Conservation (phyloP, 2,888 invertebrate species). For the Alloplasta piceator region DNA sequence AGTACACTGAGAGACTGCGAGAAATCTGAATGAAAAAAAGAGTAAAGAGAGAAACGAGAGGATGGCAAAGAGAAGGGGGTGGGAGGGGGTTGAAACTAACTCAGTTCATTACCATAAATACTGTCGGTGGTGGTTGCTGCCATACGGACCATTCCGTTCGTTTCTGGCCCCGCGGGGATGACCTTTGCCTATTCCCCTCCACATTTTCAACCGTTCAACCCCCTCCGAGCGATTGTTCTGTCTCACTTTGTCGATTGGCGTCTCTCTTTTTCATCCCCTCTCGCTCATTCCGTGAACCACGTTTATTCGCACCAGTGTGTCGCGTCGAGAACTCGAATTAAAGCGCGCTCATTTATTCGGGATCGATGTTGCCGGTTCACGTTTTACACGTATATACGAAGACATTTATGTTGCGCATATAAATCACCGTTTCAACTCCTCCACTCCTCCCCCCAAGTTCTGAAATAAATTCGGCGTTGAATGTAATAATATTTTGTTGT, state of each 20-base stretch:
- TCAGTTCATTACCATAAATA: conserved; percentile 80
- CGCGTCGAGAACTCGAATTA: conserved; percentile 68
- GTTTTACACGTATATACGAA: conserved; percentile 5
- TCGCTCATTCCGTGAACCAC: conserved; percentile 40
- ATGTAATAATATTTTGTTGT: conserved; percentile 22
- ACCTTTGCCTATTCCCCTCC: conserved; percentile 53
- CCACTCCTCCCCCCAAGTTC: not conserved
- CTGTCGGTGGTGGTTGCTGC: conserved; percentile 65
- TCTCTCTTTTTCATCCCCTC: conserved; percentile 22
- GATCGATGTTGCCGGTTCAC: conserved; percentile 73
- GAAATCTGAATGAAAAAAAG: conserved; percentile 61
- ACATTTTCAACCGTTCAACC: conserved; percentile 35
- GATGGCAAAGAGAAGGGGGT: conserved; percentile 62
- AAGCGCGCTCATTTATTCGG: conserved; percentile 71
- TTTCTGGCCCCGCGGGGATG: conserved; percentile 60
- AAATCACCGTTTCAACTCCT: not conserved
- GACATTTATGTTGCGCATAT: not conserved
- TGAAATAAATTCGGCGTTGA: conserved; percentile 3
- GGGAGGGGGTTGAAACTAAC: conserved; percentile 75
- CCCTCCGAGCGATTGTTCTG: conserved; percentile 1
- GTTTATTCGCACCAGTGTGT: conserved; percentile 48
- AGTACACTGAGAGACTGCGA: conserved; percentile 43
- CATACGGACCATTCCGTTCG: conserved; percentile 70
- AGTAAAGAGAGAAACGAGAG: conserved; percentile 49
- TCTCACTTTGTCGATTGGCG: conserved; percentile 18